Percentiles rank a stretch among this genome's conserved stretches.
Evolutionary conservation across 2,888 invertebrate species (phyloP).

Genomic region (Mythimna albipuncta): DNA sequence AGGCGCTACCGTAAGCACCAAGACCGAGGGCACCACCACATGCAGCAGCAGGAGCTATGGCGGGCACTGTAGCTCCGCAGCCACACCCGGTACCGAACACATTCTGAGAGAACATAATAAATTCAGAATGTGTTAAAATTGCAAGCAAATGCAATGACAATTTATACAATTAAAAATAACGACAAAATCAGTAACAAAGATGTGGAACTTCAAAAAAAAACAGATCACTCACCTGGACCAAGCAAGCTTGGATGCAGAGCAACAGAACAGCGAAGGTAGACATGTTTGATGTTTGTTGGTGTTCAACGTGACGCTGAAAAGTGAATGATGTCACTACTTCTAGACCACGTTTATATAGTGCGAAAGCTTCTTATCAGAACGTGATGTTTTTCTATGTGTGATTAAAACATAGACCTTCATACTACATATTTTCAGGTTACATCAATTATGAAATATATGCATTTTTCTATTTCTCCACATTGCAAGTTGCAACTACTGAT

Average conservation of each 20-base stretch:
- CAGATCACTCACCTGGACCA: slow-evolving; percentile 66
- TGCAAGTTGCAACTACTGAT: neutral
- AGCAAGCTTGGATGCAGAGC: slow-evolving; percentile 71
- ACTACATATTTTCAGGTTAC: neutral
- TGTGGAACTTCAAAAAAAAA: neutral
- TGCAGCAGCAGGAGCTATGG: too few species aligned
- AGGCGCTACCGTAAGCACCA: too few species aligned
- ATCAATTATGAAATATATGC: neutral
- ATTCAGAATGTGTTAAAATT: too few species aligned
- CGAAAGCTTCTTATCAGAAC: neutral
- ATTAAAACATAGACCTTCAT: neutral
- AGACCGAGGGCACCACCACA: too few species aligned
- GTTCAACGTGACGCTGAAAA: slow-evolving; percentile 28
- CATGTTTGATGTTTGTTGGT: slow-evolving; percentile 42
- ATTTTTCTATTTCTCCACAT: neutral
- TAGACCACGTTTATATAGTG: too few species aligned
- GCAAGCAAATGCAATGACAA: too few species aligned
- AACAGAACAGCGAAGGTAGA: slow-evolving; percentile 64
- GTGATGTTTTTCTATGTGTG: neutral
- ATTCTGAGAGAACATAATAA: too few species aligned
- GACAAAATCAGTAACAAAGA: neutral
- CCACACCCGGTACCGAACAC: too few species aligned
- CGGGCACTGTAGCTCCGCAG: too few species aligned
- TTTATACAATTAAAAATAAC: neutral
- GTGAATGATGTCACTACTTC: too few species aligned